Conservation (phyloP, 2,113 vertebrate genomes). For the Entelurus aequoreus region DNA sequence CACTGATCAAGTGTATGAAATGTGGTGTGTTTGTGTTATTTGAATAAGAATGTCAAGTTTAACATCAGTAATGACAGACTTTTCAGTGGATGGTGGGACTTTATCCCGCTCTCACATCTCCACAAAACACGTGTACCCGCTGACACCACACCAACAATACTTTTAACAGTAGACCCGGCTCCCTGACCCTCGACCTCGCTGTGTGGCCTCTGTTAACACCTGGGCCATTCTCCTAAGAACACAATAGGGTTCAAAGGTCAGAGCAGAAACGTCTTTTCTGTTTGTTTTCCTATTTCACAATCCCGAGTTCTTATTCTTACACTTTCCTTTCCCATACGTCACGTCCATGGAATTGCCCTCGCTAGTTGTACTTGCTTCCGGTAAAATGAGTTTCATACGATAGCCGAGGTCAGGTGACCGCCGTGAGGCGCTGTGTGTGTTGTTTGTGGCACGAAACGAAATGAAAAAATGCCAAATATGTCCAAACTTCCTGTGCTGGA, state of each 20-base stretch:
- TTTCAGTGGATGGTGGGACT: too few species aligned
- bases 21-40: slow-evolving; percentile 3
- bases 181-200: slow-evolving; percentile 6
- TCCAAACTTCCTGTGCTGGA: slow-evolving; percentile 4
- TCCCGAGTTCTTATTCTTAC: neutral
- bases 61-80: neutral
- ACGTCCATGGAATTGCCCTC: slow-evolving; percentile 6
- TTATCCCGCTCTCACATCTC: too few species aligned
- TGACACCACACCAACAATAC: slow-evolving; percentile 1
- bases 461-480: slow-evolving; percentile 4
- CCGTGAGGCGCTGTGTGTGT: neutral
- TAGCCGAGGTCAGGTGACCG: slow-evolving; percentile 1
- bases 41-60: neutral
- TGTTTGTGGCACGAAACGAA: neutral
- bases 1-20: neutral
- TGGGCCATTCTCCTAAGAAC: slow-evolving; percentile 6
- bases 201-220: slow-evolving; percentile 7
- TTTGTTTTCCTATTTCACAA: neutral
- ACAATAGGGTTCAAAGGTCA: slow-evolving; percentile 18
- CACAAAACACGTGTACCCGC: neutral
- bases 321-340: slow-evolving; percentile 9
- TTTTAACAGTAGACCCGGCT: slow-evolving; percentile 21
- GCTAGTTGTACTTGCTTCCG: neutral
- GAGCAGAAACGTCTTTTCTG: neutral
- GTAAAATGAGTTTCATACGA: slow-evolving; percentile 15